These are phyloP conservation scores for Hydra vulgaris DNA, from an alignment of 30 jellyfish, hydroid and myxozoan species.

Conservation along the genomic window DNA sequence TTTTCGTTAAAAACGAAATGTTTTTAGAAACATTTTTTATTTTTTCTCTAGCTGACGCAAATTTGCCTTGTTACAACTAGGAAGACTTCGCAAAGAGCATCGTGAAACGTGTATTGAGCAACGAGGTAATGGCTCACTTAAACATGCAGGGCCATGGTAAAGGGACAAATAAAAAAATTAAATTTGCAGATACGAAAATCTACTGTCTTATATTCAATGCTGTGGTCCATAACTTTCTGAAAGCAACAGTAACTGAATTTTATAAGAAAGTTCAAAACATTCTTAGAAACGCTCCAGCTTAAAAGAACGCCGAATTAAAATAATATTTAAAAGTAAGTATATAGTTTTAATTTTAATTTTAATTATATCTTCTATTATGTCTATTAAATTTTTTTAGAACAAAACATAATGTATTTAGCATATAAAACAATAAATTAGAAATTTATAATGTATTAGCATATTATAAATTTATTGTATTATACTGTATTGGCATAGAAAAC, in stretches of 20 bases:
- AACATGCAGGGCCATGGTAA: neutral
- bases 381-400: neutral
- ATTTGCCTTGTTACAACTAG: neutral
- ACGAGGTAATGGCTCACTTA: neutral
- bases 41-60: neutral
- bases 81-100: neutral
- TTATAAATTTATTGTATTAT: too few relatives aligned
- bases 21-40: too few relatives aligned
- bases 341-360: neutral
- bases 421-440: too few relatives aligned
- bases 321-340: neutral
- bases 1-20: too few relatives aligned
- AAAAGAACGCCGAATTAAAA: neutral
- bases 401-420: neutral
- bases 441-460: too few relatives aligned
- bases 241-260: neutral
- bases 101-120: neutral
- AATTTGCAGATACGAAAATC: neutral
- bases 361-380: neutral
- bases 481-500: too few relatives aligned
- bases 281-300: neutral
- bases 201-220: neutral
- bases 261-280: neutral
- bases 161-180: neutral
- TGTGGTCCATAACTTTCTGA: neutral